Conservation (phyloP, 2,797 vertebrate species). For the Catharus ustulatus region DNA sequence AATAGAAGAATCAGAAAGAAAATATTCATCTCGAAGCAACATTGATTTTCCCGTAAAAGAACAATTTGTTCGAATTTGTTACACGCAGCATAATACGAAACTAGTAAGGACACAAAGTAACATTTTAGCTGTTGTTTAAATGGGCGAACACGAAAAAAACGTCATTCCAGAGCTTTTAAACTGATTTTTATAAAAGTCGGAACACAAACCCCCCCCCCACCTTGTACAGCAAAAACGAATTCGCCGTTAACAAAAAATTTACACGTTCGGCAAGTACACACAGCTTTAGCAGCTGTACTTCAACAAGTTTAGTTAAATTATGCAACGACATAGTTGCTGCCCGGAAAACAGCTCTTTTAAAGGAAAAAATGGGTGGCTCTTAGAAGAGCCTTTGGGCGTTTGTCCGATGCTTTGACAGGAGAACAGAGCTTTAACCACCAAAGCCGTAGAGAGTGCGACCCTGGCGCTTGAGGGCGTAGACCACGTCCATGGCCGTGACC, state of each 20-base stretch:
- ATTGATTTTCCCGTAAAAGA: accelerated
- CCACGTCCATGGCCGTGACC: constrained; percentile 79
- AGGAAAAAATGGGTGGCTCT: too few relatives aligned
- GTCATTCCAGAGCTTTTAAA: too few relatives aligned
- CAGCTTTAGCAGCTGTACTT: too few relatives aligned
- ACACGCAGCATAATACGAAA: accelerated
- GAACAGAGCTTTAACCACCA: neutral
- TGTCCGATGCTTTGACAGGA: too few relatives aligned
- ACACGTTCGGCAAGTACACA: too few relatives aligned
- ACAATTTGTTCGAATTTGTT: accelerated
- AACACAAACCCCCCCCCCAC: too few relatives aligned
- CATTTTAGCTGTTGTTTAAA: accelerated
- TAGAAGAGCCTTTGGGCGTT: too few relatives aligned
- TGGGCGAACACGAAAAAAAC: accelerated
- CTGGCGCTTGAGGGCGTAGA: constrained; percentile 62
- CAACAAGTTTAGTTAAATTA: too few relatives aligned
- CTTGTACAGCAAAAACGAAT: accelerated
- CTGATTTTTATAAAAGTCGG: too few relatives aligned
- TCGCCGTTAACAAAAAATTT: too few relatives aligned
- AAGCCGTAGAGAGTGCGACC: neutral
- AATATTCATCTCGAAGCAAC: accelerated
- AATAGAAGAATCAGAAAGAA: accelerated
- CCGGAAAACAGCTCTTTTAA: too few relatives aligned
- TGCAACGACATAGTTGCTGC: too few relatives aligned
- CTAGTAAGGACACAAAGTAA: accelerated